These are phyloP conservation scores for Pipistrellus kuhlii DNA, from an alignment of 2,797 vertebrate species.

Conservation along the genomic window DNA sequence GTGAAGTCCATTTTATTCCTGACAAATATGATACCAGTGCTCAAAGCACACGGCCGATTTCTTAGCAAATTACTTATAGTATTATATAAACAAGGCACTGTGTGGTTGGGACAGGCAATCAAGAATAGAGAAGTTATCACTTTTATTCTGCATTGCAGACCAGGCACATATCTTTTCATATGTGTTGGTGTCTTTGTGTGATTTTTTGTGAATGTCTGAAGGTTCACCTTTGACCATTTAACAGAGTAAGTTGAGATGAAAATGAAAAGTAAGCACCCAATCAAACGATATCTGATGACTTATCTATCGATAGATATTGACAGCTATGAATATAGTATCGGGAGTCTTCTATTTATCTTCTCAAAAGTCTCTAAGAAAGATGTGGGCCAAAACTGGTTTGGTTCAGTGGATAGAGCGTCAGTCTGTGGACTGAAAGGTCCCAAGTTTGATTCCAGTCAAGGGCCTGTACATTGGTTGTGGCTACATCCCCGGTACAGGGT, in stretches of 20 bases:
- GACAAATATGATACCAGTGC: neutral
- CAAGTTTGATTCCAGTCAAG: too few species aligned
- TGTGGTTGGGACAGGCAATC: neutral
- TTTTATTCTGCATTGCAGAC: neutral
- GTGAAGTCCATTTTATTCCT: neutral
- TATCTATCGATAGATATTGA: neutral
- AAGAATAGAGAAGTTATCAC: neutral
- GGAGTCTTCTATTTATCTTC: neutral
- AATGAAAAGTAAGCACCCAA: neutral
- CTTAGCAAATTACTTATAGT: neutral
- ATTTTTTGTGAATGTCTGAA: neutral
- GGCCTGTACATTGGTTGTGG: too few species aligned
- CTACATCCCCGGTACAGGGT: too few species aligned
- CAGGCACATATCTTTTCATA: neutral
- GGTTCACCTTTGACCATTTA: neutral
- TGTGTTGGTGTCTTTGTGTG: neutral
- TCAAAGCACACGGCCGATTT: neutral
- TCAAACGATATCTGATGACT: neutral
- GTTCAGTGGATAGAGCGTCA: too few species aligned
- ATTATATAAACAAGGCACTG: neutral
- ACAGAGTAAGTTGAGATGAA: neutral
- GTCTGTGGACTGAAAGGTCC: too few species aligned
- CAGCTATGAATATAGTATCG: neutral
- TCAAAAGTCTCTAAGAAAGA: neutral
- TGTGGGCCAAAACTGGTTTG: neutral